phyloP scores from a whole-genome alignment of 2,797 vertebrate species.

The Balearica regulorum region DNA sequence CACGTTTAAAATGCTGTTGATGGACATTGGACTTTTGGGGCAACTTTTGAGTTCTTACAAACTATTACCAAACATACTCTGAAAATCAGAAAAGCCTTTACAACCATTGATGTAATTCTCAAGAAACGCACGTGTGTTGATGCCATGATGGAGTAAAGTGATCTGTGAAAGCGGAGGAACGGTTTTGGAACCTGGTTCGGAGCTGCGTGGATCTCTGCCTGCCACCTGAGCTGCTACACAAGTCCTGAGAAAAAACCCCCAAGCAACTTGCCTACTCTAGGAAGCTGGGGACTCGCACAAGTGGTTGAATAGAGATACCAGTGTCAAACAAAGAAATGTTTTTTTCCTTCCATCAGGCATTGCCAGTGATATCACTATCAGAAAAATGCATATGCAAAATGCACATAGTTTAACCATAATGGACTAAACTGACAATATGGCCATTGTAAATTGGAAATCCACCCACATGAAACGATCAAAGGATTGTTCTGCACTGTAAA shows the following conservation, averaged over 20 bases:
- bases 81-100: neutral
- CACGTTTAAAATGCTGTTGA: neutral
- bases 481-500: neutral
- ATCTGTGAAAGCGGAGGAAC: neutral
- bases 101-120: neutral
- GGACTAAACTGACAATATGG: neutral
- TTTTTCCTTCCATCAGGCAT: neutral
- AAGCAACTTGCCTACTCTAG: neutral
- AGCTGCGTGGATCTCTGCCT: neutral
- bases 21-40: neutral
- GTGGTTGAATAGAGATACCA: neutral
- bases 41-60: neutral
- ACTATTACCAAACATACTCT: neutral
- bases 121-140: neutral
- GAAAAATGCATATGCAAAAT: neutral
- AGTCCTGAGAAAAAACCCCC: neutral
- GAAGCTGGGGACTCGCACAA: neutral
- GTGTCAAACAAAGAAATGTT: neutral
- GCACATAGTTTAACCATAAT: neutral
- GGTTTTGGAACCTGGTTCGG: neutral
- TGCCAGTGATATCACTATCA: neutral
- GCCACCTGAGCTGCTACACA: neutral
- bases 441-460: neutral
- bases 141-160: neutral
- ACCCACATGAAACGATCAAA: neutral